Percentiles rank a stretch among this genome's conserved stretches.
These are phyloP conservation scores for Elgaria multicarinata DNA, from an alignment of 2,113 vertebrate species.

Conservation along the genomic window DNA sequence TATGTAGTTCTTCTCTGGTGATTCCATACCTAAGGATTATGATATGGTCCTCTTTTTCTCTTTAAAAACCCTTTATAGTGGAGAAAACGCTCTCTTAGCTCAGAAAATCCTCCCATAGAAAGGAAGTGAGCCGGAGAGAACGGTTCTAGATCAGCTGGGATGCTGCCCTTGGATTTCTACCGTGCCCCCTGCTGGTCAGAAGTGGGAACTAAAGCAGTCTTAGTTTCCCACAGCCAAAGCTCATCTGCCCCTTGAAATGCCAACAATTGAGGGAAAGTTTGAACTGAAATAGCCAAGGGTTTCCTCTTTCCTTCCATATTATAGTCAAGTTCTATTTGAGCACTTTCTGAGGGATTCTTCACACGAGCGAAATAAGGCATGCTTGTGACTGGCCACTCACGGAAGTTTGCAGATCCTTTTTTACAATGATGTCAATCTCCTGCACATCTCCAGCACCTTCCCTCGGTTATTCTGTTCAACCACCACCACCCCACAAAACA, in stretches of 20 bases:
- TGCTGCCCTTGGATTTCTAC: neutral
- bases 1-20: neutral
- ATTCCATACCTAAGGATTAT: neutral
- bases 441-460: too few relatives aligned
- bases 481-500: too few relatives aligned
- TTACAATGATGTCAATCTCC: too few relatives aligned
- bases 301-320: neutral
- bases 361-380: too few relatives aligned
- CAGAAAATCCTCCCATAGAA: neutral
- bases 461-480: too few relatives aligned
- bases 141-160: neutral
- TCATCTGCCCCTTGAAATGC: neutral
- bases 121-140: neutral
- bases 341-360: neutral
- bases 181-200: neutral
- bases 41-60: slow-evolving; percentile 3
- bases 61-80: neutral
- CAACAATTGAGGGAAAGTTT: neutral
- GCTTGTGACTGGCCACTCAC: too few relatives aligned
- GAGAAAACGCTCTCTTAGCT: neutral
- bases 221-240: neutral
- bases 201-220: neutral
- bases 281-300: neutral
- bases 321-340: neutral
- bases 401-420: too few relatives aligned